These are phyloP conservation scores for Sarcophaga subvicina DNA, from an alignment of 2,888 invertebrate genomes.

Conservation along the genomic window DNA sequence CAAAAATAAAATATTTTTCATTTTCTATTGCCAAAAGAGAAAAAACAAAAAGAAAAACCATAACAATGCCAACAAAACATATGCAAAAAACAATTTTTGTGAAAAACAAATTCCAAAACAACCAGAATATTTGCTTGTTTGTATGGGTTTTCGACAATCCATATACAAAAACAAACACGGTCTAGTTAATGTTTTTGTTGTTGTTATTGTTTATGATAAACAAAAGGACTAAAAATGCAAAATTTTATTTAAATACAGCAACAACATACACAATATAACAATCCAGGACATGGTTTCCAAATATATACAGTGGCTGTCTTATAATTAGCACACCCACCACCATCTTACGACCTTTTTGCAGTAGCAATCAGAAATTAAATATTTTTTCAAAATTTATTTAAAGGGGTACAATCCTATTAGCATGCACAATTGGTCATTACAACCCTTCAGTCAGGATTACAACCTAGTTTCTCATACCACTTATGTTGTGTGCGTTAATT, in stretches of 20 bases:
- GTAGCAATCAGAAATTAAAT: too few relatives aligned
- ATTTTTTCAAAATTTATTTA: too few relatives aligned
- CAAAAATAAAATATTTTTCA: background rate
- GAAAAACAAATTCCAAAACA: constrained; percentile 50
- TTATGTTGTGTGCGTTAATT: too few relatives aligned
- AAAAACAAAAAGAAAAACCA: background rate
- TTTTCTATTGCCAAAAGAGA: background rate
- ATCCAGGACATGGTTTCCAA: too few relatives aligned
- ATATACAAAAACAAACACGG: background rate
- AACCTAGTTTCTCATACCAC: too few relatives aligned
- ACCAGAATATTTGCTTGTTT: constrained; percentile 22
- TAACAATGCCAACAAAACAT: constrained; percentile 38
- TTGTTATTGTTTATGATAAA: background rate
- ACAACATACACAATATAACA: too few relatives aligned
- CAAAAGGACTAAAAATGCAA: constrained; percentile 39
- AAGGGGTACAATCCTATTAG: too few relatives aligned
- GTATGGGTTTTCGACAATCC: constrained; percentile 12
- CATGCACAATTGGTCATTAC: too few relatives aligned
- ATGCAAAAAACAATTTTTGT: constrained; percentile 28
- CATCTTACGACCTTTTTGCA: too few relatives aligned
- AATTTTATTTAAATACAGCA: constrained; percentile 31
- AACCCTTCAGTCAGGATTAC: too few relatives aligned
- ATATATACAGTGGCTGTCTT: too few relatives aligned
- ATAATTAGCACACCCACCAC: too few relatives aligned
- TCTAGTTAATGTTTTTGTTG: background rate